phyloP scores from a whole-genome alignment of 2,888 invertebrate genomes.

The Eudasyphora cyanicolor region DNA sequence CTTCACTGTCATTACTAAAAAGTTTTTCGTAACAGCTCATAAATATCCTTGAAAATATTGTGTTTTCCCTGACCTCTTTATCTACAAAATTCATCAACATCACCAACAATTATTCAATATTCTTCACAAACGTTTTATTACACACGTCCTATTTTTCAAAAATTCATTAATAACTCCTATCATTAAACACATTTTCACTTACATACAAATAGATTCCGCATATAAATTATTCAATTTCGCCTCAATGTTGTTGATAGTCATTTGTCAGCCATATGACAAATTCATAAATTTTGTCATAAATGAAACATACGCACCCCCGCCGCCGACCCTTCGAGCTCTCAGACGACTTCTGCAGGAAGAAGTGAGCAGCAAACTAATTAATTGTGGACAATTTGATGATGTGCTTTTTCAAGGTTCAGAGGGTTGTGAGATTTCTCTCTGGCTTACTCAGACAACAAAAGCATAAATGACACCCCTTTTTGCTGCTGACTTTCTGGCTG shows the following conservation, averaged over 20 bases:
- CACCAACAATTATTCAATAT: not conserved
- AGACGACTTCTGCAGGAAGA: conserved; percentile 2
- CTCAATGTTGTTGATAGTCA: conserved; percentile 53
- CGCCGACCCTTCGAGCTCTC: not conserved
- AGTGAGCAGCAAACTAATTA: conserved; percentile 75
- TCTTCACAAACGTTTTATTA: not conserved
- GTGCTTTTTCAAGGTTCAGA: conserved; percentile 71
- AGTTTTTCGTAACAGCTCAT: not conserved
- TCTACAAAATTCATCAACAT: not conserved
- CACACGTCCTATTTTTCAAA: not conserved
- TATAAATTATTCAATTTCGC: conserved; percentile 48
- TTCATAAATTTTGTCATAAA: conserved; percentile 64
- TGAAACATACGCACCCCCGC: conserved; percentile 31
- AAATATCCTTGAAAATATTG: not conserved
- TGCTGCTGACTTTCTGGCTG: conserved; percentile 29
- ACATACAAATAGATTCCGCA: conserved; percentile 19
- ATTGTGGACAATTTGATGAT: conserved; percentile 77
- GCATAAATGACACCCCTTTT: conserved; percentile 52
- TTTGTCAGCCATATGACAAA: conserved; percentile 65
- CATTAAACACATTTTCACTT: not conserved
- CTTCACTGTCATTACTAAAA: too few species aligned
- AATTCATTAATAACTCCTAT: not conserved
- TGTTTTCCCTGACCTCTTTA: not conserved
- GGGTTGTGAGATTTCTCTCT: conserved; percentile 72
- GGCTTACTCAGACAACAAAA: conserved; percentile 53